Evolutionary conservation across 2,113 vertebrate genomes (phyloP).

Genomic region (Silurus asotus): DNA sequence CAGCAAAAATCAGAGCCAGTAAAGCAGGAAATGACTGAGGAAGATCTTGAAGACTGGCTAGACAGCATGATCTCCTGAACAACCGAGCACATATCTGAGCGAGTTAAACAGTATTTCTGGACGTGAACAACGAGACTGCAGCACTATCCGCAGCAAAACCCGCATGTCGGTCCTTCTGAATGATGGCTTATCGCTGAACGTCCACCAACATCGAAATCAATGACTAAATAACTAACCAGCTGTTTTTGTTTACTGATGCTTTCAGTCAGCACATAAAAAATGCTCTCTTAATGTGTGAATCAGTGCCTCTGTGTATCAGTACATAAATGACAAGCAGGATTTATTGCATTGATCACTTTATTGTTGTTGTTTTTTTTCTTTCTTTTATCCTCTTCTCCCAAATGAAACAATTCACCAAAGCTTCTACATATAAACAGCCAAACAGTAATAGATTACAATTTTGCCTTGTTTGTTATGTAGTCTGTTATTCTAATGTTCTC

Average conservation of each 20-base stretch:
- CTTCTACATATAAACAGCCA: slow-evolving; percentile 81
- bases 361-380: slow-evolving; percentile 46
- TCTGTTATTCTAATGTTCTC: slow-evolving; percentile 54
- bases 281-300: neutral
- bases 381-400: slow-evolving; percentile 66
- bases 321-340: slow-evolving; percentile 47
- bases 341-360: slow-evolving; percentile 91
- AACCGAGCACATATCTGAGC: neutral
- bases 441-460: slow-evolving; percentile 70
- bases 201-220: neutral
- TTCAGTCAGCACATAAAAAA: neutral
- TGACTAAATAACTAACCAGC: neutral
- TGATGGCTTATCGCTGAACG: neutral
- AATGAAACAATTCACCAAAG: slow-evolving; percentile 77
- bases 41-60: slow-evolving; percentile 94
- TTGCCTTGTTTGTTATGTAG: slow-evolving; percentile 57
- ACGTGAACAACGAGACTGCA: neutral
- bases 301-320: neutral
- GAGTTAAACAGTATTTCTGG: neutral
- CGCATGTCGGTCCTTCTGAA: neutral
- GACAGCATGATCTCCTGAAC: slow-evolving; percentile 93
- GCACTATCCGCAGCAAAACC: neutral
- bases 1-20: slow-evolving; percentile 18
- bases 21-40: slow-evolving; percentile 78
- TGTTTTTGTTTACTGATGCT: neutral